Base-by-base conservation (phyloP, 1,140 invertebrate species). In the Ceratina japonica region DNA sequence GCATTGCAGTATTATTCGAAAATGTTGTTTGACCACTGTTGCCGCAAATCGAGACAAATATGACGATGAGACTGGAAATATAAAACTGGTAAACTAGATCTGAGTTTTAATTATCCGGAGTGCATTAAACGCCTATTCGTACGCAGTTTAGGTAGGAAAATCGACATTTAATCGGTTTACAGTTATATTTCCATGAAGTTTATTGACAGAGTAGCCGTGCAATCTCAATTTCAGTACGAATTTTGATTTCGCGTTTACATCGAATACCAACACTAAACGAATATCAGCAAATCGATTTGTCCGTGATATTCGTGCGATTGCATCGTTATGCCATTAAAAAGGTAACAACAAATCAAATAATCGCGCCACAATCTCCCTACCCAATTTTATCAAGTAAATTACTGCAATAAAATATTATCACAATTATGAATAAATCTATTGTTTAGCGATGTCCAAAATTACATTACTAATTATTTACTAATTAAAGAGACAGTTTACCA, bases 151-250 rank as follows among this genome's bases (percentile, higher is more conserved):
- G n/a, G 31, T 52, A 5, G 54, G n/a, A 27, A 13, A 49, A 63
- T 62, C 44, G 59, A 54, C 13, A 24, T 63, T 74, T 63, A 74
- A 74, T 64, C 59, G 18, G 22, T 52, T 63, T 27, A 51, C 8
- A 74, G 44, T 51, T 74, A 52, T n/a, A 49, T 27, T 74, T 74
- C n/a, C 18, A 20, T 3, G 44, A 74, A 52, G 18, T 74, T 74
- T 63, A 16, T 37, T 59, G 59, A 37, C 18, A 37, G 66, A 58
- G 49, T 69, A 54, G 24, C 54, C 5, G 52, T 1, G 12, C 16
- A 2, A 70, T 54, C 24, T 12, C 44, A 63, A 63, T 74, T 74
- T 31, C 24, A 4, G 12, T 5, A 0, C 10, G 13, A 63, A 52
- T 52, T 59, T 58, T 58, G 37, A 56, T 65, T 20, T 24, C 24